These are phyloP conservation scores for Tetrapedia diversipes DNA, from an alignment of 2,888 invertebrate genomes.

Conservation along the genomic window DNA sequence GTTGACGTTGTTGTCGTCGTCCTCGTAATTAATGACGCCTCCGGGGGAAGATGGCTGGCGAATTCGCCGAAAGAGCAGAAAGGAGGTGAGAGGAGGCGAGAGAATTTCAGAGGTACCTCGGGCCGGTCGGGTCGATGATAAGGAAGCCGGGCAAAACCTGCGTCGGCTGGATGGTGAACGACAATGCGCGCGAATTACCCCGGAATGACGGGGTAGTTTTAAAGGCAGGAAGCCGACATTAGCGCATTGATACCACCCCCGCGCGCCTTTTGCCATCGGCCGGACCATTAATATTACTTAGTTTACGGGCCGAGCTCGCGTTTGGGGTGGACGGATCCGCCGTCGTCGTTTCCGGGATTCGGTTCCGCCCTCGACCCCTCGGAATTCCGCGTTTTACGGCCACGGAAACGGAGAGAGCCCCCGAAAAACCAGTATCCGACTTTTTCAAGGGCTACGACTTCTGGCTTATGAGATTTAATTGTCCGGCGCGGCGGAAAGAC, in stretches of 20 bases:
- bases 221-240: slow-evolving; percentile 82
- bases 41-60: slow-evolving; percentile 39
- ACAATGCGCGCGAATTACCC: slow-evolving; percentile 82
- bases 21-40: slow-evolving; percentile 80
- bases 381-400: background rate
- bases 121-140: slow-evolving; percentile 64
- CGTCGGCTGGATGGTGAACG: slow-evolving; percentile 72
- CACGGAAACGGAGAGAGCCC: background rate
- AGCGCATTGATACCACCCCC: slow-evolving; percentile 81
- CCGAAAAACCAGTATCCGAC: background rate
- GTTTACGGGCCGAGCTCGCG: slow-evolving; percentile 63
- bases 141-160: slow-evolving; percentile 60
- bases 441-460: slow-evolving; percentile 29
- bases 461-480: slow-evolving; percentile 65
- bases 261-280: slow-evolving; percentile 69
- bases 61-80: slow-evolving; percentile 40
- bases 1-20: slow-evolving; percentile 72
- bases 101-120: slow-evolving; percentile 52
- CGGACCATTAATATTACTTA: slow-evolving; percentile 82
- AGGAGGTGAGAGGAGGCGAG: slow-evolving; percentile 20
- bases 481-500: slow-evolving; percentile 54
- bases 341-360: slow-evolving; percentile 55
- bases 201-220: slow-evolving; percentile 82
- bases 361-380: slow-evolving; percentile 1
- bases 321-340: slow-evolving; percentile 49